These are phyloP conservation scores for Anolis sagrei DNA, from an alignment of 2,113 vertebrate genomes.

Conservation along the genomic window DNA sequence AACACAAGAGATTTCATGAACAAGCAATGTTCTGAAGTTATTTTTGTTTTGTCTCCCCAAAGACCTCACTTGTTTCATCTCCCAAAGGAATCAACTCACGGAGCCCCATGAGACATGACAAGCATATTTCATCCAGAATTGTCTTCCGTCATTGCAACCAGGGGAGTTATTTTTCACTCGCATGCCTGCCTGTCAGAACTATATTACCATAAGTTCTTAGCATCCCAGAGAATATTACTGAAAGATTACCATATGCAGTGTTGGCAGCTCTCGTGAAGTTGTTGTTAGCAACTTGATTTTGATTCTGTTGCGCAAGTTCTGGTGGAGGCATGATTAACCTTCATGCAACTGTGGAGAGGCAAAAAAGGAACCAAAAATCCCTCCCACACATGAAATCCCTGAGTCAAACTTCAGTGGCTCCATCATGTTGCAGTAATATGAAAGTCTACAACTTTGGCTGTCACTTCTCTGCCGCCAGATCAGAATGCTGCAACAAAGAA, in stretches of 20 bases:
- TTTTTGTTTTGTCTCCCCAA: constrained; percentile 20
- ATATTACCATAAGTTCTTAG: neutral
- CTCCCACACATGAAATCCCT: neutral
- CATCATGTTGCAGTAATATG: neutral
- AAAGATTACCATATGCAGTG: neutral
- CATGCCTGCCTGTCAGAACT: constrained; percentile 17
- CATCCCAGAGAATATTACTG: constrained; percentile 14
- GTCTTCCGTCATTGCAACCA: neutral
- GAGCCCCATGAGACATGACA: neutral
- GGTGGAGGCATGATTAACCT: constrained; percentile 35
- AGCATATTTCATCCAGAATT: constrained; percentile 5
- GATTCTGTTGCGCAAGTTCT: constrained; percentile 39
- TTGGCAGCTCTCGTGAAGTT: constrained; percentile 3
- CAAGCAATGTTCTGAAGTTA: neutral
- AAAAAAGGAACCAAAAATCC: constrained; percentile 34
- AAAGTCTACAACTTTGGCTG: neutral
- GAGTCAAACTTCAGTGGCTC: neutral
- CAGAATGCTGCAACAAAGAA: neutral
- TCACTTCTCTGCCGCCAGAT: neutral
- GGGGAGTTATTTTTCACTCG: constrained; percentile 13
- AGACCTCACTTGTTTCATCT: neutral
- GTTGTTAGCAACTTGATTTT: constrained; percentile 20
- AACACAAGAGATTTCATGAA: neutral
- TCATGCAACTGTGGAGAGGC: constrained; percentile 34
- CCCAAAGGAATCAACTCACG: neutral